Conservation (phyloP, 2,113 vertebrate genomes). For the Greenwoodochromis staneri region DNA sequence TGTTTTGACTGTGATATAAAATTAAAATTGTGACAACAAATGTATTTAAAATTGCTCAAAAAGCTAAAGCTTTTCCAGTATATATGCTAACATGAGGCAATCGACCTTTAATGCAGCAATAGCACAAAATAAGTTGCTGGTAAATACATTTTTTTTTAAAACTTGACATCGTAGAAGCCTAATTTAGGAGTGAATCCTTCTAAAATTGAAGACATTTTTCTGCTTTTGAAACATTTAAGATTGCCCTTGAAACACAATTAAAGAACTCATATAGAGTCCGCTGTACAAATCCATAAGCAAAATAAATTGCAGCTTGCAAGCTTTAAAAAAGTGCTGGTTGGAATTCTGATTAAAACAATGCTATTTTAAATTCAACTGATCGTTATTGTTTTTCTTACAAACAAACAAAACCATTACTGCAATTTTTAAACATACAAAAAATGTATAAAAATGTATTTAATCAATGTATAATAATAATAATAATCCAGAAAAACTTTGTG, state of each 20-base stretch:
- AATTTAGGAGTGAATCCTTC: not conserved
- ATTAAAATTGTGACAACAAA: not conserved
- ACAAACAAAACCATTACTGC: not conserved
- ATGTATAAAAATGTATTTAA: not conserved
- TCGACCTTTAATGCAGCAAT: not conserved
- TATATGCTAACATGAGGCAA: not conserved
- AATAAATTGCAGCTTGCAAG: not conserved
- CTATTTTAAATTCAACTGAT: not conserved
- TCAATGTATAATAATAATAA: not conserved
- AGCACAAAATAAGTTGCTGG: not conserved
- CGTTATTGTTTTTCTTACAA: not conserved
- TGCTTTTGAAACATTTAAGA: not conserved
- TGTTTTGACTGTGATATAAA: not conserved
- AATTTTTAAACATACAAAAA: not conserved
- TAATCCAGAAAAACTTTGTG: not conserved
- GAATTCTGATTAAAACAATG: not conserved
- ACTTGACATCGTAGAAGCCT: not conserved
- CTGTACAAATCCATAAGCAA: not conserved
- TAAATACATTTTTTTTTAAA: accelerated
- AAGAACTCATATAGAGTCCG: not conserved
- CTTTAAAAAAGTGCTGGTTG: not conserved
- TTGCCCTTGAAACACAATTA: not conserved
- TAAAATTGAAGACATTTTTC: not conserved
- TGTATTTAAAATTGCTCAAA: not conserved
- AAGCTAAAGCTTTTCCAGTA: not conserved